Evolutionary conservation across 2,797 vertebrate genomes (phyloP).

Genomic region (Aldrovandia affinis): DNA sequence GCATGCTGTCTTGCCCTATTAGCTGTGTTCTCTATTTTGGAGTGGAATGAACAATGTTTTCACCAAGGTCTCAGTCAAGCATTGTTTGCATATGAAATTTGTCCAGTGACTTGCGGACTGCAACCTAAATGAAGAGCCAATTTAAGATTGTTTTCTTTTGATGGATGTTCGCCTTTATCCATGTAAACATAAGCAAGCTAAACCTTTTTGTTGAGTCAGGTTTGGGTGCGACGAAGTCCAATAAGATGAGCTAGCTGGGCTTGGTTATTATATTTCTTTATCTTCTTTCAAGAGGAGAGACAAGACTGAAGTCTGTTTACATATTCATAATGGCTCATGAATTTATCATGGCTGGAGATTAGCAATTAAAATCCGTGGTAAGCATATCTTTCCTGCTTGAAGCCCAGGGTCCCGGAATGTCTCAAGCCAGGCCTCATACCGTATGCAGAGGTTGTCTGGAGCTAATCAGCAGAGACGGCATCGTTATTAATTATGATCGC

Average conservation of each 20-base stretch:
- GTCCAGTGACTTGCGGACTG: neutral
- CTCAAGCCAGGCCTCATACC: slow-evolving; percentile 32
- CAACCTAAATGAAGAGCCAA: neutral
- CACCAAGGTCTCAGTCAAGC: neutral
- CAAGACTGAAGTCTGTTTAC: slow-evolving; percentile 31
- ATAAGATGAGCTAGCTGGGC: neutral
- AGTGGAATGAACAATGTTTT: neutral
- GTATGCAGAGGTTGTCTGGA: slow-evolving; percentile 34
- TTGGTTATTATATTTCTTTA: neutral
- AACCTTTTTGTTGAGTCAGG: neutral
- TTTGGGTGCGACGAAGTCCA: neutral
- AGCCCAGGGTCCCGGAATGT: slow-evolving; percentile 34
- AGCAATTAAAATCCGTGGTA: slow-evolving; percentile 20
- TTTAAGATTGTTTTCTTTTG: neutral
- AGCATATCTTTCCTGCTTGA: neutral
- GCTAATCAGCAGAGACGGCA: slow-evolving; percentile 52
- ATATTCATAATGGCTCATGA: slow-evolving; percentile 32
- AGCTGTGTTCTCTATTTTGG: too few species aligned
- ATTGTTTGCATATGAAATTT: neutral
- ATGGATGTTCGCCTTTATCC: neutral
- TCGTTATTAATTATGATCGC: slow-evolving; percentile 51
- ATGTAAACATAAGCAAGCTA: neutral
- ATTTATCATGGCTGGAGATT: slow-evolving; percentile 29
- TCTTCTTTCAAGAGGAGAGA: neutral
- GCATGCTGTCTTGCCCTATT: too few species aligned